These are phyloP conservation scores for Sebastes miniatus DNA, from an alignment of 2,797 vertebrate genomes.

Conservation along the genomic window DNA sequence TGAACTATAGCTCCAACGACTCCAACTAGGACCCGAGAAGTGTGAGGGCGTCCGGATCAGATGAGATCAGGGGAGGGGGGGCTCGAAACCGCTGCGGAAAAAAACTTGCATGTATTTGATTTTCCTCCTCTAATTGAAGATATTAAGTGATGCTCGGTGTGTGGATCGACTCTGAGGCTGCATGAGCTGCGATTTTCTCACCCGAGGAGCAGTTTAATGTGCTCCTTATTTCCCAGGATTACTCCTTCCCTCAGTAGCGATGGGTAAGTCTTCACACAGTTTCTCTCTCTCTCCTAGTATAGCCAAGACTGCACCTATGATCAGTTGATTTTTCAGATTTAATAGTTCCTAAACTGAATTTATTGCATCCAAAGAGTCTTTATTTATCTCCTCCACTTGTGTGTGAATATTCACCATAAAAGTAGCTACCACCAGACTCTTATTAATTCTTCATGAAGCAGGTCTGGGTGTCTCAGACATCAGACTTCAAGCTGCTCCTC, in stretches of 20 bases:
- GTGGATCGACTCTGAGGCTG: constrained; percentile 36
- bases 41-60: constrained; percentile 27
- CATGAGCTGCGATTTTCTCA: constrained; percentile 30
- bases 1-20: constrained; percentile 42
- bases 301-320: constrained; percentile 17
- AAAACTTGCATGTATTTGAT: constrained; percentile 54
- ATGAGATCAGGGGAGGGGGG: neutral
- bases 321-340: neutral
- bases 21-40: constrained; percentile 51
- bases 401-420: constrained; percentile 17
- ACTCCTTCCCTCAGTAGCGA: constrained; percentile 45
- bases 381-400: neutral
- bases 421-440: constrained; percentile 34
- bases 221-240: constrained; percentile 50
- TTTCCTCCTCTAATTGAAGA: constrained; percentile 25
- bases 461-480: constrained; percentile 42
- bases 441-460: constrained; percentile 63
- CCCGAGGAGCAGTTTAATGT: constrained; percentile 57
- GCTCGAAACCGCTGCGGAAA: constrained; percentile 46
- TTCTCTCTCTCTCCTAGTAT: neutral
- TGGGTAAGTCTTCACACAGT: constrained; percentile 70
- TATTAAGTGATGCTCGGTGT: constrained; percentile 37
- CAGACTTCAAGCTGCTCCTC: constrained; percentile 45
- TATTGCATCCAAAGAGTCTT: neutral
- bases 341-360: constrained; percentile 14